Conservation (phyloP, 2,113 vertebrate species). For the Shinisaurus crocodilurus region DNA sequence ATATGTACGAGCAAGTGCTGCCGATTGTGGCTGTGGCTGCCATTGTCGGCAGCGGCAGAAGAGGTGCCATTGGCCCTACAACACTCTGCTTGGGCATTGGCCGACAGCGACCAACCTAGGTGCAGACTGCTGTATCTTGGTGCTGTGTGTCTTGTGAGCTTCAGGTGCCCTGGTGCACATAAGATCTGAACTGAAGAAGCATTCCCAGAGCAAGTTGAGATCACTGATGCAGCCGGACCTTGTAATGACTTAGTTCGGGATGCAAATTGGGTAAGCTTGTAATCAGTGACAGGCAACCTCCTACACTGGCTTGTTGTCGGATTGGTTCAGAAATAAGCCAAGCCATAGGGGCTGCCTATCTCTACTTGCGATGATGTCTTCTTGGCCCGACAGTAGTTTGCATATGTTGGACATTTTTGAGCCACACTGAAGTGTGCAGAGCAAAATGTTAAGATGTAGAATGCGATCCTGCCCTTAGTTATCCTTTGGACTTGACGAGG, state of each 20-base stretch:
- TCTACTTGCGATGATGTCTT: not conserved
- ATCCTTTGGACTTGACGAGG: no score
- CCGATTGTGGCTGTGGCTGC: no score
- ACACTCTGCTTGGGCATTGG: no score
- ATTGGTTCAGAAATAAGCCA: not conserved
- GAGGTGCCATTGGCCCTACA: no score
- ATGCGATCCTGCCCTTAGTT: not conserved
- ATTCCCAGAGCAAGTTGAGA: not conserved
- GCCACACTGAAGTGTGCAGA: not conserved
- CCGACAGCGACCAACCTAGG: no score
- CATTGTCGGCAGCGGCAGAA: no score
- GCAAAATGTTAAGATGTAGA: not conserved
- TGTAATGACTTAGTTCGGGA: no score
- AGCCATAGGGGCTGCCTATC: no score
- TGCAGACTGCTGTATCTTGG: not conserved
- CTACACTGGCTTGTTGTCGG: no score
- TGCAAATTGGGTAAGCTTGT: no score
- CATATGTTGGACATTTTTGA: not conserved
- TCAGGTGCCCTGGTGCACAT: not conserved
- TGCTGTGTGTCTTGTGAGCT: not conserved
- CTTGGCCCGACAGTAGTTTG: not conserved
- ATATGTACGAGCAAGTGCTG: no score
- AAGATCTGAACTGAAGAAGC: not conserved
- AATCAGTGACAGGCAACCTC: no score
- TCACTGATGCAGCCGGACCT: not conserved